Conservation (phyloP, 2,113 vertebrate species). For the Columbina picui region DNA sequence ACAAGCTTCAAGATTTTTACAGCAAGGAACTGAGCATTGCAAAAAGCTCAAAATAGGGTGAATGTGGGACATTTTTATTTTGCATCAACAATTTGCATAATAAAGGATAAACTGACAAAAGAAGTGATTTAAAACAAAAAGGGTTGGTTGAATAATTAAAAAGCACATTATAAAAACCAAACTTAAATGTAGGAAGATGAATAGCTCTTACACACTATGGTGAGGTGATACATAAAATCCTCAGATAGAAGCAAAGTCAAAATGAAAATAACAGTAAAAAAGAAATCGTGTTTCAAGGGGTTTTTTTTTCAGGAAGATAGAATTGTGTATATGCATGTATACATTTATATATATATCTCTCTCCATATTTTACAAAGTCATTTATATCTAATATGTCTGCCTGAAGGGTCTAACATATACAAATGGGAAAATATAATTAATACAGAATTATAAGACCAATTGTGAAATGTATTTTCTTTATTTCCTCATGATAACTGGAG, state of each 20-base stretch:
- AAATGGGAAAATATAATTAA: slow-evolving; percentile 13
- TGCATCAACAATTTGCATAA: slow-evolving; percentile 29
- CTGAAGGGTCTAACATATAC: background rate
- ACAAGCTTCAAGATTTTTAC: background rate
- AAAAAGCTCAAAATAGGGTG: slow-evolving; percentile 28
- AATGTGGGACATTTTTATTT: slow-evolving; percentile 53
- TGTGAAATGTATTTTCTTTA: slow-evolving; percentile 54
- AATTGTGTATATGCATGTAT: background rate
- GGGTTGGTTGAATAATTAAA: slow-evolving; percentile 58
- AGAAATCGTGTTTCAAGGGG: background rate
- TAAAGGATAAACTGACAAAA: slow-evolving; percentile 53
- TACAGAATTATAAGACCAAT: slow-evolving; percentile 5
- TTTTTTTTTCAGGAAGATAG: background rate
- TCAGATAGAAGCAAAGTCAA: slow-evolving; percentile 20
- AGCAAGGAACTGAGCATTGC: background rate
- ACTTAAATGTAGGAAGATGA: slow-evolving; percentile 47
- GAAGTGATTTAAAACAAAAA: slow-evolving; percentile 54
- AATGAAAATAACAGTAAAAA: slow-evolving; percentile 27
- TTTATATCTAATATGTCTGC: slow-evolving; percentile 2
- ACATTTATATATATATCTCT: background rate
- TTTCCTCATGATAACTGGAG: slow-evolving; percentile 25
- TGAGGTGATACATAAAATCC: slow-evolving; percentile 17
- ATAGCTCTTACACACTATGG: slow-evolving; percentile 3
- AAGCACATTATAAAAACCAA: slow-evolving; percentile 44
- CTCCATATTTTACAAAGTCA: background rate